Base-by-base conservation (phyloP, 92 coral and sea anemone genomes). In the Meandrina meandrites region DNA sequence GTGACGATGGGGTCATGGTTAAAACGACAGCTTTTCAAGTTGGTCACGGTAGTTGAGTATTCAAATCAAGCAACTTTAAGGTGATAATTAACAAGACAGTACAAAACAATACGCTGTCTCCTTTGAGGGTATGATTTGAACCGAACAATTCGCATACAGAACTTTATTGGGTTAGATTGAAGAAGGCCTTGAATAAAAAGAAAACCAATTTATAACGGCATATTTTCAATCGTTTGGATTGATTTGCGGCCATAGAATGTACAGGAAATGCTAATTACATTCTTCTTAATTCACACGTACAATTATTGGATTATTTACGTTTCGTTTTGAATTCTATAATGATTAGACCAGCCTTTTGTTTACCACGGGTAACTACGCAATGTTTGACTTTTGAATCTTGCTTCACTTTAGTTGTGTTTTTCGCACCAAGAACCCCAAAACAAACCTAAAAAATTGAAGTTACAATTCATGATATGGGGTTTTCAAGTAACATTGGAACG, bases 261-360 rank as follows among this genome's bases (percentile, higher is more conserved):
- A 62, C 77, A 85, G 88, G 88, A 85, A 85, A 48, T 85, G 70
- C 34, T 60, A 73, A 84, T 73, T 73, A 24, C 80, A 83, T 73
- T 83, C 53, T 51, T 51, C 71, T 35, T 54, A 73, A 71, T 73
- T 73, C 35, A 84, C 82, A 35, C 76, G 28, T 50, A 11, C 77
- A 77, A 64, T 76, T 45, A 48, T 54, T 13, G 88, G 82, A 42
- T 85, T 64, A 78, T 85, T 85, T 78, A 77, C 42, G 31, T 10
- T 24, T 31, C 19, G 32, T 19, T 12, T 7, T 24, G 58, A 77
- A 78, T 85, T 45, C n/a, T 62, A 68, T 85, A 5, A 31, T 17
- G n/a, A 22, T 62, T 17, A 56, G 54, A 1, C 34, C 42, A 37
- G 21, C 34, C 32, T 45, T 82, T 71, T 83, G 68, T 71, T 50